Percentiles rank a stretch among this genome's conserved stretches.
These are phyloP conservation scores for Serilophus lunatus DNA, from an alignment of 2,113 vertebrate species.

Conservation along the genomic window DNA sequence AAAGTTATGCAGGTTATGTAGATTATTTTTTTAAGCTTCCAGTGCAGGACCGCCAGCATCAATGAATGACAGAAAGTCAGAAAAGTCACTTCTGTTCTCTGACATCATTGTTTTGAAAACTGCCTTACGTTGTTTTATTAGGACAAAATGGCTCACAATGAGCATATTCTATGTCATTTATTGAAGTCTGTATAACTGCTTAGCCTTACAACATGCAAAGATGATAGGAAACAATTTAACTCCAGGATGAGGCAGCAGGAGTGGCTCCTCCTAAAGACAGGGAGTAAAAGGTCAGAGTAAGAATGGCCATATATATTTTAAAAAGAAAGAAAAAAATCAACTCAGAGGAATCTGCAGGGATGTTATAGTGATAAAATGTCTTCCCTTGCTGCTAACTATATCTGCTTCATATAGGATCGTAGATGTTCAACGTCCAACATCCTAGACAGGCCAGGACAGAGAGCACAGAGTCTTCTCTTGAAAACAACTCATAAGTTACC, in stretches of 20 bases:
- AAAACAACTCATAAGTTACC: neutral
- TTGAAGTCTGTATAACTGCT: neutral
- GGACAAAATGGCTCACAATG: neutral
- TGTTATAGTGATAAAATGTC: neutral
- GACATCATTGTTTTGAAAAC: neutral
- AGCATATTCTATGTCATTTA: neutral
- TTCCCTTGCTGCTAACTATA: neutral
- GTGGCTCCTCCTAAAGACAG: neutral
- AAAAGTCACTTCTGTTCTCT: too few relatives aligned
- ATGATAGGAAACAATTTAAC: neutral
- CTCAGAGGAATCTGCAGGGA: neutral
- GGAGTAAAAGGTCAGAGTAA: neutral
- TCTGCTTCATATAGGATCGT: neutral
- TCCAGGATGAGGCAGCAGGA: neutral
- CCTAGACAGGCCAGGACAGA: neutral
- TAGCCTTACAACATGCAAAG: accelerated
- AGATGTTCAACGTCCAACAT: neutral
- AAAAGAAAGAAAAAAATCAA: neutral
- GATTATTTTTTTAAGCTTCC: too few relatives aligned
- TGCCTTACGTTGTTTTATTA: neutral
- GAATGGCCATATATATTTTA: neutral
- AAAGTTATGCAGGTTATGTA: too few relatives aligned
- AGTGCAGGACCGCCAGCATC: too few relatives aligned
- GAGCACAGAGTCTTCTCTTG: neutral
- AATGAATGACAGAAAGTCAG: too few relatives aligned